These are phyloP conservation scores for Parnassius mnemosyne DNA, from an alignment of 2,888 invertebrate genomes.

Conservation along the genomic window DNA sequence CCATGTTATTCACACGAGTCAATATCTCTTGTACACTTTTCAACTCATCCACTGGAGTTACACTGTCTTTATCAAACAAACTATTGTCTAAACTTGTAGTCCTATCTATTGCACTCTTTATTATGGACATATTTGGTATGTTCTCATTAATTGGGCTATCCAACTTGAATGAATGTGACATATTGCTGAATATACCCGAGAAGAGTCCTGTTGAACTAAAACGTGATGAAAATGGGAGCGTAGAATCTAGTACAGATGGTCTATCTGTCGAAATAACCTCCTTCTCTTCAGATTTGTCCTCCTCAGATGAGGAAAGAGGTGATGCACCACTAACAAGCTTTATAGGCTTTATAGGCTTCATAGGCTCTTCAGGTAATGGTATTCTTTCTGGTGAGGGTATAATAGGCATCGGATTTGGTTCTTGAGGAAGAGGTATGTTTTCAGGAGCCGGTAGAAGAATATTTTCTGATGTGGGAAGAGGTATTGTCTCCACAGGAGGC, in stretches of 20 bases:
- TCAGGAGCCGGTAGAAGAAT: constrained; percentile 66
- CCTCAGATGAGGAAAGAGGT: constrained; percentile 16
- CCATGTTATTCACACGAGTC: constrained; percentile 76
- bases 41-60: constrained; percentile 66
- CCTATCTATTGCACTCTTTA: constrained; percentile 77
- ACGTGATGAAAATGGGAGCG: constrained; percentile 59
- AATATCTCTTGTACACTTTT: constrained; percentile 74
- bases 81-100: constrained; percentile 71
- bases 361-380: constrained; percentile 64
- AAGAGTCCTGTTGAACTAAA: constrained; percentile 70
- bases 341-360: constrained; percentile 44
- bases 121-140: constrained; percentile 71
- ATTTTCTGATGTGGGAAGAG: constrained; percentile 61
- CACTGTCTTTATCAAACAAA: constrained; percentile 66
- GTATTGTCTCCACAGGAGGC: constrained; percentile 72
- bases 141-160: constrained; percentile 62
- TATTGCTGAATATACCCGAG: constrained; percentile 70
- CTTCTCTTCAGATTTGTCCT: constrained; percentile 29
- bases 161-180: constrained; percentile 56
- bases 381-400: constrained; percentile 63
- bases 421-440: constrained; percentile 65
- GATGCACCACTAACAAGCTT: constrained; percentile 28
- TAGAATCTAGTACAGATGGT: constrained; percentile 53
- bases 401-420: constrained; percentile 54
- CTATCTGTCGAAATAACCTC: constrained; percentile 45